Evolutionary conservation across 2,113 vertebrate species (phyloP), one percentile per base, ranked within the genome.

Genomic region (Perognathus longimembris): DNA sequence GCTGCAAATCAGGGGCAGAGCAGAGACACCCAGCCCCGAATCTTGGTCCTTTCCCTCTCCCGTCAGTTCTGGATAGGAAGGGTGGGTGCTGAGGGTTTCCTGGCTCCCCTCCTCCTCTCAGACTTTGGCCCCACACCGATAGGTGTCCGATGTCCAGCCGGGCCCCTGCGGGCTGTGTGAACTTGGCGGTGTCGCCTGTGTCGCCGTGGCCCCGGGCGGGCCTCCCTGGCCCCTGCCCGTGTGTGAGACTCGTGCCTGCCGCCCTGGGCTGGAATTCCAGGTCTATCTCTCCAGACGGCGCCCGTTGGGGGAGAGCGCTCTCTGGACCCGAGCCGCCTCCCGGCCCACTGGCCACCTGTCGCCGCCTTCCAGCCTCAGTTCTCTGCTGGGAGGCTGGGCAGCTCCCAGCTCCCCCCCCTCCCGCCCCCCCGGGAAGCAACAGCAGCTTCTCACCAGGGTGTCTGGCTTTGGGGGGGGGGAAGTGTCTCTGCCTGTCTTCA

Each of bases 291-390:
- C 92, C 76, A 86, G 89, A 85, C 50, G 1, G n/a, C 0, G 34
- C 12, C 66, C 2, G 50, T 15, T 4, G 50, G 57, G 22, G 92
- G 70, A 11, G 15, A 34, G 57, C 54, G 79, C 36, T 36, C 61
- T 15, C 12, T 57, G 70, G 85, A 26, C 30, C 30, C 59, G 0
- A 0, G 9, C 88, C 7, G 2, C 69, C 69, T 34, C 34, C 2
- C 93, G 32, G 4, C 92, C 95, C 69, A 90, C 82, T 26, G 0
- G 14, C 87, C 89, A 54, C 85, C 80, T 71, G 76, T 22, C 67
- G 14, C 92, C 8, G 64, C 70, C 92, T 74, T 5, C 64, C 0
- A 10, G 21, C 66, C 59, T 71, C n/a, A 32, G 50, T 14, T 40
- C 76, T 1, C 24, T 7, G 17, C n/a, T 12, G 36, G 67, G 76